Conservation (phyloP, 64 coral and sea anemone species). For the Anthopleura sola region DNA sequence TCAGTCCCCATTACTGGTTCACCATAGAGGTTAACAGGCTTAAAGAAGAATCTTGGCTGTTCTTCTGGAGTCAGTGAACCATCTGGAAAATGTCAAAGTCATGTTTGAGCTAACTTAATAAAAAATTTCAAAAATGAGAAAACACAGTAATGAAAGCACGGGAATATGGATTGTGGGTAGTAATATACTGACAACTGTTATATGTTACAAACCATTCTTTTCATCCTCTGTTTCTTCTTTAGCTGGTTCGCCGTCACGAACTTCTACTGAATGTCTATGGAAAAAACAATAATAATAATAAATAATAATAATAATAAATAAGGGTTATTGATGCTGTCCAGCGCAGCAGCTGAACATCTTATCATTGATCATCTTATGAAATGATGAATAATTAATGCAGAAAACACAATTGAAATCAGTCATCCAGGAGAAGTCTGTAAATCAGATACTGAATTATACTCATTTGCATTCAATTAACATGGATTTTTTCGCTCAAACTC, state of each 20-base stretch:
- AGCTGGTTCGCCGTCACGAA: conserved; percentile 19
- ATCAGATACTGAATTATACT: no score
- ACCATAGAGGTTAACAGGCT: conserved; percentile 52
- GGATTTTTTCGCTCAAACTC: no score
- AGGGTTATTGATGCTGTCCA: no score
- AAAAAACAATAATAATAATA: no score
- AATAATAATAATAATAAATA: no score
- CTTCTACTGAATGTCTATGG: conserved; percentile 67
- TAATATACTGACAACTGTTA: not conserved
- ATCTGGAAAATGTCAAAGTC: not conserved
- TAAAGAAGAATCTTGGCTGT: conserved; percentile 64
- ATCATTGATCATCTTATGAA: no score
- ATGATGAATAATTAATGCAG: no score
- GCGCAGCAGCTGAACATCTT: no score
- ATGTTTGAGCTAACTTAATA: not conserved
- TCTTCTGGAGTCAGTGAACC: not conserved
- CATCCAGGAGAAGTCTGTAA: no score
- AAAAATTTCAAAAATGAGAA: not conserved
- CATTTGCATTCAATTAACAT: no score
- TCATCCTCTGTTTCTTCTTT: conserved; percentile 18
- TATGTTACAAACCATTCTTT: not conserved
- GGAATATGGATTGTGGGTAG: not conserved
- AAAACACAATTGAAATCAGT: no score
- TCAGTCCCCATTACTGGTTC: conserved; percentile 56
- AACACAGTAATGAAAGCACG: not conserved